Evolutionary conservation across 2,888 invertebrate species (phyloP), one percentile per base, ranked within the genome.

Genomic region (Onthophagus sagittarius): DNA sequence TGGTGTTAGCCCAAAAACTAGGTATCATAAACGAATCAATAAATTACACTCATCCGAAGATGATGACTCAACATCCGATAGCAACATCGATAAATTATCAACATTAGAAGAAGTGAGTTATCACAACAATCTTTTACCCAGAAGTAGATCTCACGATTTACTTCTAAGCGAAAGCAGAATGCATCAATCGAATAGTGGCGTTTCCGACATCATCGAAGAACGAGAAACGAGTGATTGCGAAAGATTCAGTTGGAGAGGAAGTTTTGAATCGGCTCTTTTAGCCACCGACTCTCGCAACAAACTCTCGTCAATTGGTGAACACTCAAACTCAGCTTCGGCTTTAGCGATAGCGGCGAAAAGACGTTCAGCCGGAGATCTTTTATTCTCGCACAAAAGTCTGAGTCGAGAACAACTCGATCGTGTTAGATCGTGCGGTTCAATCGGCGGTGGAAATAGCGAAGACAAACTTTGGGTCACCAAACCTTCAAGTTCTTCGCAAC

Each of bases 161-260:
- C 83, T 92, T 23, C 85, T 94, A 64, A 91, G 92, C 78, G 85
- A 94, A 65, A 91, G 92, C 77, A 84, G 83, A 69, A 83, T 84
- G 67, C 86, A 86, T 77, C 87, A 86, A 77, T 87, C 88, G 14
- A 86, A 85, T 77, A 86, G 86, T 78, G 86, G 88, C 63, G 87
- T 86, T 7, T 87, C 88, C 62, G 89, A 89, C 76, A 87, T 87
- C 62, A 86, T 86, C 15, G 89, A 90, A 81, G 89, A 89, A 80
- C 90, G 91, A 81, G 94, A 94, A 82, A 92, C 93, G 72, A 95
- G 94, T 87, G 95, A 95, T 82, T 92, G 94, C 87, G 96, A 96
- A 84, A 88, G 95, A 77, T 95, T 95, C 85, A 94, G 94, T 81
- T 96, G 96, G 96, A 90, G 95, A 76, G 96, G 96, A 78, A 95